Base-by-base conservation (phyloP, 2,113 vertebrate species). In the Pristiophorus japonicus region DNA sequence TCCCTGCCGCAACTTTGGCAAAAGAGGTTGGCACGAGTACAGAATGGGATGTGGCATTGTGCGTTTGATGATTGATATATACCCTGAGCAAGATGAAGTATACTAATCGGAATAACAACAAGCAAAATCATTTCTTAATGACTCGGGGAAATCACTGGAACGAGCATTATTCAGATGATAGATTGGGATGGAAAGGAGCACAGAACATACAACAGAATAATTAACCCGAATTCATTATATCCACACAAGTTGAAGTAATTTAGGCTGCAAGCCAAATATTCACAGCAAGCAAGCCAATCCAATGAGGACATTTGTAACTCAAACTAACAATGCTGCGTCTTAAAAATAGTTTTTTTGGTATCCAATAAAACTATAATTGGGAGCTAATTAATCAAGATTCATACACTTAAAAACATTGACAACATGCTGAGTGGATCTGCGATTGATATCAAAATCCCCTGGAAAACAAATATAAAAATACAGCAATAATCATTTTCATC, bases 101-200 rank as follows among this genome's bases (percentile, higher is more conserved):
- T 1, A 0, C 59, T 38, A 63, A 6, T 38, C 16, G 65, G 59
- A 63, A 63, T 63, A 38, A 81, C 75, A 81, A n/a, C 14, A 38
- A 62, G 55, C 55, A 91, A 91, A 91, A 38, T 63, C 5, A 92
- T 92, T 92, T 38, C 75, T 92, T 7, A 92, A 92, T 92, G 34
- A 92, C 38, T 92, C 16, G 65, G 47, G 88, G 18, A 10, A 65
- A 22, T 4, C 14, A 20, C 5, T 91, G 88, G 16, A 62, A 10
- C 1, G 18, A 59, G n/a, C 59, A 63, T 20, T 2, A 63, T 62
- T 38, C 16, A 18, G 85, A 92, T 63, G 16, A 92, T 63, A 62
- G n/a, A 16, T 92, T 63, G 59, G 4, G 59, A 65, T 63, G 34
- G 88, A 63, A 65, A 65, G 88, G 34, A 42, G 88, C 34, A 92